Conservation (phyloP, 2,113 vertebrate species). For the Petaurus breviceps region DNA sequence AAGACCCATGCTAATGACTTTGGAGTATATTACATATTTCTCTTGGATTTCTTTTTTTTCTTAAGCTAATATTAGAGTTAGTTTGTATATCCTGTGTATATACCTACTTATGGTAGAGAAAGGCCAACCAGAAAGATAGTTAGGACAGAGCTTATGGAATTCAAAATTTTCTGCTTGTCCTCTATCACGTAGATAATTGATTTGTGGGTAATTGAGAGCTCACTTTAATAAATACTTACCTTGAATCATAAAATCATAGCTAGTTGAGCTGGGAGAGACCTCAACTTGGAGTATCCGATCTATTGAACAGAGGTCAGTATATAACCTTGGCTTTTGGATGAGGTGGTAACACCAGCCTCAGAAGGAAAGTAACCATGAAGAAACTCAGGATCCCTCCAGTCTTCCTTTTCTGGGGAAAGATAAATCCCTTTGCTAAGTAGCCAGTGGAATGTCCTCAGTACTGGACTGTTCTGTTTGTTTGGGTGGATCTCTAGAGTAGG, state of each 20-base stretch:
- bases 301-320: not conserved
- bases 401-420: not conserved
- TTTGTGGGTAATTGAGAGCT: conserved; percentile 21
- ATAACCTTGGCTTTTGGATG: not conserved
- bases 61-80: conserved; percentile 4
- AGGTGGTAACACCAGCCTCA: not conserved
- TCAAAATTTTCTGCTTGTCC: not conserved
- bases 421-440: not conserved
- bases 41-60: not conserved
- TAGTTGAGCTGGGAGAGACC: not conserved
- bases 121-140: not conserved
- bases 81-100: not conserved
- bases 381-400: not conserved
- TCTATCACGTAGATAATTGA: not conserved
- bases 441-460: not conserved
- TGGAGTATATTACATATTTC: not conserved
- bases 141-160: not conserved
- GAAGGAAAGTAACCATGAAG: not conserved
- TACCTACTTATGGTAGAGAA: not conserved
- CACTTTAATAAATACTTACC: not conserved
- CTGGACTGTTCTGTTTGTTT: not conserved
- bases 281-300: not conserved
- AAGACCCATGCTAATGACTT: not conserved
- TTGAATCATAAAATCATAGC: not conserved
- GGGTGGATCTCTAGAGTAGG: not conserved